Base-by-base conservation (phyloP, 1,140 invertebrate genomes). In the Drosophila equinoxialis region DNA sequence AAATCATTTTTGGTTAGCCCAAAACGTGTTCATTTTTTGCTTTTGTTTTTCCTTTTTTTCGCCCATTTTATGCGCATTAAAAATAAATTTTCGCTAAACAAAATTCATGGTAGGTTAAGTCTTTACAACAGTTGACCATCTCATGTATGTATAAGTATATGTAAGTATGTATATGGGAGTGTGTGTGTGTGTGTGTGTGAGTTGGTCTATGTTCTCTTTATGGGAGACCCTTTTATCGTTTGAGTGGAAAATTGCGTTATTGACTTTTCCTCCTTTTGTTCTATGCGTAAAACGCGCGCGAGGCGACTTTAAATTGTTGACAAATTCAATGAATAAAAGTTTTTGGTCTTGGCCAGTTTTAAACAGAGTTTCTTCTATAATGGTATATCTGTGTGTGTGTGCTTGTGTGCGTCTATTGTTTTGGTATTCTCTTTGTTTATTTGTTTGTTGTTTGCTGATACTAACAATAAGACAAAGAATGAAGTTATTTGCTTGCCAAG, bases 211-310 rank as follows among this genome's bases (percentile, higher is more conserved):
- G 20, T 62, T 4, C n/a, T 41, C 7, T 41, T 7, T 4, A 20
- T 35, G 14, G 33, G 6, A 59, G 68, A 70, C 79, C 77, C 71
- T 87, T 89, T 87, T 75, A 84, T 80, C 84, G 64, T 81, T 89
- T 81, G 84, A 89, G 80, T 81, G 84, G 80, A 87, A 87, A 89
- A 89, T 87, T 84, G 58, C 68, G 77, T 81, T 84, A 84, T 87
- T 89, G 77, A 58, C 77, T 71, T 70, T 62, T 45, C 58, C 67
- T 75, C 63, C 64, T 35, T 57, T 51, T 48, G 60, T 60, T 84
- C 63, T 74, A 69, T 61, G 42, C 17, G 17, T 51, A 51, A 51
- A 23, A 30, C 1, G 37, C 37, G 37, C 58, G 67, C 64, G 51
- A 45, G 35, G 33, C 35, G 71, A 60, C 68, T 67, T 69, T 64